Percentiles rank a stretch among this genome's conserved stretches.
These are phyloP conservation scores for Pluvianellus socialis DNA, from an alignment of 2,113 vertebrate genomes.

Conservation along the genomic window DNA sequence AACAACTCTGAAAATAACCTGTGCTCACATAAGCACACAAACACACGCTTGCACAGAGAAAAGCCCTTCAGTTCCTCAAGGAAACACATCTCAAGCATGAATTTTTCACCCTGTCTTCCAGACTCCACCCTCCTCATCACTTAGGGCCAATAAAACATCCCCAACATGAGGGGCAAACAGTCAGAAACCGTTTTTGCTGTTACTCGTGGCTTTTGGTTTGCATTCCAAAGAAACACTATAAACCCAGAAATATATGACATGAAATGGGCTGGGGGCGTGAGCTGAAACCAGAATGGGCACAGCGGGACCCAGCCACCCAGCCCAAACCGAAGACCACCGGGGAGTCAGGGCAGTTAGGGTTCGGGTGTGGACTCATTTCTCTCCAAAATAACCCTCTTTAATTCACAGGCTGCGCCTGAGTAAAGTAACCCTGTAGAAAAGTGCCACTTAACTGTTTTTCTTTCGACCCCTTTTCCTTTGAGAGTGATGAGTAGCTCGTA, in stretches of 20 bases:
- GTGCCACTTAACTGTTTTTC: not conserved
- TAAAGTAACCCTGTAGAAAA: not conserved
- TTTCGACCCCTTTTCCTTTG: not conserved
- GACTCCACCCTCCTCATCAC: not conserved
- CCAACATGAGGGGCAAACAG: not conserved
- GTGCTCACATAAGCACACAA: not conserved
- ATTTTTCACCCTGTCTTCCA: not conserved
- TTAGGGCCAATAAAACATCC: not conserved
- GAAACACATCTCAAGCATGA: not conserved
- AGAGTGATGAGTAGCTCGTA: accelerated
- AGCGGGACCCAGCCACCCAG: not conserved
- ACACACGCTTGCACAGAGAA: not conserved
- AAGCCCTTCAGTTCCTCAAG: not conserved
- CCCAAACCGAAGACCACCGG: not conserved
- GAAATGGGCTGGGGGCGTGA: accelerated
- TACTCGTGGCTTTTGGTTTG: not conserved
- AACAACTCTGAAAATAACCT: not conserved
- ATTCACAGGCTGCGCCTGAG: not conserved
- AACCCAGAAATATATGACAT: not conserved
- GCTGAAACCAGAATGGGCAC: not conserved
- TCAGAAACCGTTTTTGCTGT: not conserved
- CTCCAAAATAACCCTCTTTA: not conserved
- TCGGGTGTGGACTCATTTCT: not conserved
- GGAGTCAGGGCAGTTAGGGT: not conserved
- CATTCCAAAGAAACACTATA: not conserved